Conservation (phyloP, 2,888 invertebrate genomes). For the Crossocerus cetratus region DNA sequence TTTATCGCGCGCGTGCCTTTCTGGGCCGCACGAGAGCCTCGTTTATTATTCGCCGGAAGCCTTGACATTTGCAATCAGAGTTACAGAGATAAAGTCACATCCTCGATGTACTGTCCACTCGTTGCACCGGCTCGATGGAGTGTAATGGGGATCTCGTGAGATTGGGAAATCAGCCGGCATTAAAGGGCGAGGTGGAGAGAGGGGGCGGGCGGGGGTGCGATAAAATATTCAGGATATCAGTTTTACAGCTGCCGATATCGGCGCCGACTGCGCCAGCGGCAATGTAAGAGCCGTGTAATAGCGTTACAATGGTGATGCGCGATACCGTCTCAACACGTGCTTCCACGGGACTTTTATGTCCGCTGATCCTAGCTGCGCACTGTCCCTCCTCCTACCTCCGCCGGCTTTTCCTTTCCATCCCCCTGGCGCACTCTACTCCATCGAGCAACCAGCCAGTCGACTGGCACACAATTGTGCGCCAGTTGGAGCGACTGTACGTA, state of each 20-base stretch:
- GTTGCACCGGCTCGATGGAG: too few species aligned
- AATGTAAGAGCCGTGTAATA: constrained; percentile 39
- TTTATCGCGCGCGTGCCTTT: too few species aligned
- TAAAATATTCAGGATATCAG: constrained; percentile 2
- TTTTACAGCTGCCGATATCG: constrained; percentile 7
- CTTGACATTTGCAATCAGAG: too few species aligned
- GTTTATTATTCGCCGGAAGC: too few species aligned
- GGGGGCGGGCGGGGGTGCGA: too few species aligned
- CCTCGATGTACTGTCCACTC: too few species aligned
- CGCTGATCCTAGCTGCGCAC: constrained; percentile 15
- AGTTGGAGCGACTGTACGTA: constrained; percentile 31
- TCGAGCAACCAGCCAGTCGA: too few species aligned
- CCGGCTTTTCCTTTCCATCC: neutral
- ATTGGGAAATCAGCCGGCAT: too few species aligned
- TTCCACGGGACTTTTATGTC: constrained; percentile 34
- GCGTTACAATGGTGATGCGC: constrained; percentile 40
- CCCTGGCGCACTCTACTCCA: neutral
- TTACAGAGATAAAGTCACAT: too few species aligned
- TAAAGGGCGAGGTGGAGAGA: too few species aligned
- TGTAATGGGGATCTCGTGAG: too few species aligned
- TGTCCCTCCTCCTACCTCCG: constrained; percentile 6
- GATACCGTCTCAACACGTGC: constrained; percentile 51
- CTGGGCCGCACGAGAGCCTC: too few species aligned
- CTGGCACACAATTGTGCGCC: constrained; percentile 30
- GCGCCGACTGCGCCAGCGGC: constrained; percentile 44